These are phyloP conservation scores for Deilephila porcellus DNA, from an alignment of 2,888 invertebrate genomes.

Conservation along the genomic window DNA sequence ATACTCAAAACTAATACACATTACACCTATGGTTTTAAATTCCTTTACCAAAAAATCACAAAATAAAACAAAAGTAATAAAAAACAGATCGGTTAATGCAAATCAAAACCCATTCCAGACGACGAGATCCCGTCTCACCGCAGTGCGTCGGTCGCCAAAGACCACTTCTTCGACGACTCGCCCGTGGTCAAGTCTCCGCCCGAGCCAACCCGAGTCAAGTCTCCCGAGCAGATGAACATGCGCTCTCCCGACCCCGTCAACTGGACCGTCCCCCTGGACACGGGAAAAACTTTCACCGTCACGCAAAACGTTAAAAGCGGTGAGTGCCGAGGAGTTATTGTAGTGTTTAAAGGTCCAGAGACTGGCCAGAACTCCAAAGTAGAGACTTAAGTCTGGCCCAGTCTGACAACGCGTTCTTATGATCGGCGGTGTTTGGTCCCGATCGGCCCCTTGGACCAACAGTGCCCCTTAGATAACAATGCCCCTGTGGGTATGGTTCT, in stretches of 20 bases:
- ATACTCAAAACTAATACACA: no score
- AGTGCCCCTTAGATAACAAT: constrained; percentile 15
- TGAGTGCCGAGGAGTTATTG: constrained; percentile 70
- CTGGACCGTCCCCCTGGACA: constrained; percentile 97
- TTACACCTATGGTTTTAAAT: no score
- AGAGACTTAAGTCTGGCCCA: constrained; percentile 21
- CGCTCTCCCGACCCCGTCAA: constrained; percentile 97
- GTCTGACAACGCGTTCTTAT: constrained; percentile 14
- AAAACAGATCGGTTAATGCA: neutral
- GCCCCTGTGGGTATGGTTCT: constrained; percentile 21
- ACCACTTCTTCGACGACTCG: constrained; percentile 82
- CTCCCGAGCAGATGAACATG: constrained; percentile 96
- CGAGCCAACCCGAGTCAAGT: constrained; percentile 96
- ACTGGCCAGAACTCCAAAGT: constrained; percentile 12
- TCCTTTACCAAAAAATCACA: neutral
- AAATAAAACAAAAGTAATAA: neutral
- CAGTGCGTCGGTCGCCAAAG: constrained; percentile 81
- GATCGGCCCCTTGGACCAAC: constrained; percentile 17
- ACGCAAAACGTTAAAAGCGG: constrained; percentile 93
- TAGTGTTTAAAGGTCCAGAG: constrained; percentile 42
- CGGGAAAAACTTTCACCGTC: constrained; percentile 96
- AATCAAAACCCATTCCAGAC: constrained; percentile 58
- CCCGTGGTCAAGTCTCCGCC: constrained; percentile 95
- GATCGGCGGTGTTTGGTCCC: constrained; percentile 17
- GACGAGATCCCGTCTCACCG: constrained; percentile 78